Conservation (phyloP, 1,140 invertebrate species). For the Helicorthomorpha holstii region DNA sequence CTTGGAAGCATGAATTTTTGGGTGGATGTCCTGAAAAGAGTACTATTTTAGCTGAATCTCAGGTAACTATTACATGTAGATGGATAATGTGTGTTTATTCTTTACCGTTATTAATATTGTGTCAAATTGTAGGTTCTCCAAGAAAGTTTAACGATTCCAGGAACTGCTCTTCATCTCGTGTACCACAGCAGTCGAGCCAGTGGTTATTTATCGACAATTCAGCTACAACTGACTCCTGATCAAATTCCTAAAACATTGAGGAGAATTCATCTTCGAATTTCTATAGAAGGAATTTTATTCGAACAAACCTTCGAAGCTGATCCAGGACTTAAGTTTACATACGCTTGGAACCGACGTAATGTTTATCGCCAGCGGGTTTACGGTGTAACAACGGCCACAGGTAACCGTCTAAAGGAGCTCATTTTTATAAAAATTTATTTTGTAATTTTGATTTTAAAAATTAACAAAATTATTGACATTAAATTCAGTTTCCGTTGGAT, state of each 20-base stretch:
- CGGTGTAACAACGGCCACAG: constrained; percentile 59
- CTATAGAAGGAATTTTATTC: constrained; percentile 74
- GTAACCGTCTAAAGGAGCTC: constrained; percentile 1
- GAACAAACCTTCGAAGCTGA: constrained; percentile 89
- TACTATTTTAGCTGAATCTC: constrained; percentile 83
- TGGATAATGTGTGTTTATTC: no score
- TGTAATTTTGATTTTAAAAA: neutral
- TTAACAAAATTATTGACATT: constrained; percentile 7
- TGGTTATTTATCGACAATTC: constrained; percentile 86
- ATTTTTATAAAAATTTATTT: neutral
- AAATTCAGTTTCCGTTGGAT: constrained; percentile 79
- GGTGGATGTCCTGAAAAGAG: constrained; percentile 77
- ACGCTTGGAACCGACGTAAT: constrained; percentile 88
- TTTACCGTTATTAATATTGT: no score
- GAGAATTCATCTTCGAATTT: constrained; percentile 73
- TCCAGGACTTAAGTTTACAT: constrained; percentile 87
- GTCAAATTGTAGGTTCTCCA: constrained; percentile 52
- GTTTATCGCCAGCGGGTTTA: constrained; percentile 92
- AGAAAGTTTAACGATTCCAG: constrained; percentile 81
- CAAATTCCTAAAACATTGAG: constrained; percentile 58
- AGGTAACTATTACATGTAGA: no score
- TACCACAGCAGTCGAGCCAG: constrained; percentile 83
- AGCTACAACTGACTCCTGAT: constrained; percentile 78
- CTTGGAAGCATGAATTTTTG: constrained; percentile 92
- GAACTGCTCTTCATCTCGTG: constrained; percentile 78